phyloP scores from a whole-genome alignment of 92 coral and sea anemone genomes.

The Epizoanthus ramosus region DNA sequence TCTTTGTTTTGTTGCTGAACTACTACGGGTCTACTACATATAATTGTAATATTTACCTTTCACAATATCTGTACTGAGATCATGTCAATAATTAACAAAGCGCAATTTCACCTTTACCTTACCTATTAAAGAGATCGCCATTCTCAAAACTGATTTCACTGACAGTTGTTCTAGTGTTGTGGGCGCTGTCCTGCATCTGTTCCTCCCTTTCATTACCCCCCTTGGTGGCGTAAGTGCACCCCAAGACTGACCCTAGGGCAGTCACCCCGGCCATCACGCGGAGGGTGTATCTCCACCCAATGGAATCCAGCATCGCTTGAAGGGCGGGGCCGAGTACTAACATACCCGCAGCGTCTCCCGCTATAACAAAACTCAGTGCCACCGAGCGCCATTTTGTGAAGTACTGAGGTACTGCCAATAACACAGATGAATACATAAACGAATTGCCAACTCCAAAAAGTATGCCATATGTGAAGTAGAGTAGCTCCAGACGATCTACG shows the following conservation, averaged over 20 bases:
- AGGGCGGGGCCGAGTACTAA: not conserved
- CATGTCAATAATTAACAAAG: too few species aligned
- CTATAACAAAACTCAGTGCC: not conserved
- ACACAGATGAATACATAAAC: not conserved
- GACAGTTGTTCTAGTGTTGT: too few species aligned
- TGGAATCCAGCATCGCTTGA: not conserved
- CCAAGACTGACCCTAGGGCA: not conserved
- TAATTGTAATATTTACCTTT: too few species aligned
- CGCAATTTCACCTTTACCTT: too few species aligned
- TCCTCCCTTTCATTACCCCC: too few species aligned
- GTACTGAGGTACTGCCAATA: not conserved
- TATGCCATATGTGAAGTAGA: constrained; percentile 26
- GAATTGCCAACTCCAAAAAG: not conserved
- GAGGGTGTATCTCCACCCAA: not conserved
- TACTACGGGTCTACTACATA: too few species aligned
- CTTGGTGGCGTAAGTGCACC: not conserved
- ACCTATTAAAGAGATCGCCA: too few species aligned
- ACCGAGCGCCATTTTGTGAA: not conserved
- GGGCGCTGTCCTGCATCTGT: too few species aligned
- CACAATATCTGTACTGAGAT: too few species aligned
- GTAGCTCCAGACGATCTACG: constrained; percentile 10
- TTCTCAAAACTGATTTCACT: too few species aligned
- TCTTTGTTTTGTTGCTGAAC: too few species aligned
- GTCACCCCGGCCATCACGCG: not conserved
- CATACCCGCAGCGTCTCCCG: not conserved